Evolutionary conservation across 2,797 vertebrate genomes (phyloP), one percentile per base, ranked within the genome.

Genomic region (Macrochelys suwanniensis): DNA sequence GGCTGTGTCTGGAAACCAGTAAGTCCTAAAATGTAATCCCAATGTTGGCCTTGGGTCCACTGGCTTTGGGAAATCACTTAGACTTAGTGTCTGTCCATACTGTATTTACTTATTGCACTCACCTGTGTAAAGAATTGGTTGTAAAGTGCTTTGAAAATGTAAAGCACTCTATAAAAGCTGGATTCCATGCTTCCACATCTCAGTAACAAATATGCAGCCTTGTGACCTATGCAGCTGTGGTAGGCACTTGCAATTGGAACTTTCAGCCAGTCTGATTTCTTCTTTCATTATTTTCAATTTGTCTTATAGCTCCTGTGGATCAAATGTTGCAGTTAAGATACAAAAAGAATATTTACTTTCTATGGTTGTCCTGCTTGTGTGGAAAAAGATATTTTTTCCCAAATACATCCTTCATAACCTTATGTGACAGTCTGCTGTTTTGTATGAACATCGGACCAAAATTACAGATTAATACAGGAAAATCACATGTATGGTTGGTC

Each of bases 1-100:
- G 47, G 13, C 92, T 91, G 68, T 78, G 74, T 74, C 80, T 96
- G 78, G 71, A 94, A 96, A 94, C 96, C 15, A 89, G 87, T 95
- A 94, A 74, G 0, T 1, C 59, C 65, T 95, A 89, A 86, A 90
- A 83, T 94, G 37, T 95, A 88, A 96, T 95, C 80, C 84, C 71
- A 89, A 33, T 5, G 88, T 85, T 96, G 94, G 93, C 94, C 85
- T 86, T 0, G 10, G 74, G 89, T 42, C 25, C 0, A 0, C 9
- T 89, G 86, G 59, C 86, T 91, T 93, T 91, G 93, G 87, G 84
- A 83, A 94, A 17, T 37, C 51, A 84, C 56, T 84, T 77, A 80
- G 50, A 42, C 37, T 87, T 74, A 19, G 5, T 81, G 90, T 81
- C 92, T 89, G 9, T 25, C 42, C 81, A 45, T 68, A 21, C 19